Evolutionary conservation across 2,113 vertebrate genomes (phyloP).

Genomic region (Halcyon malimbica): DNA sequence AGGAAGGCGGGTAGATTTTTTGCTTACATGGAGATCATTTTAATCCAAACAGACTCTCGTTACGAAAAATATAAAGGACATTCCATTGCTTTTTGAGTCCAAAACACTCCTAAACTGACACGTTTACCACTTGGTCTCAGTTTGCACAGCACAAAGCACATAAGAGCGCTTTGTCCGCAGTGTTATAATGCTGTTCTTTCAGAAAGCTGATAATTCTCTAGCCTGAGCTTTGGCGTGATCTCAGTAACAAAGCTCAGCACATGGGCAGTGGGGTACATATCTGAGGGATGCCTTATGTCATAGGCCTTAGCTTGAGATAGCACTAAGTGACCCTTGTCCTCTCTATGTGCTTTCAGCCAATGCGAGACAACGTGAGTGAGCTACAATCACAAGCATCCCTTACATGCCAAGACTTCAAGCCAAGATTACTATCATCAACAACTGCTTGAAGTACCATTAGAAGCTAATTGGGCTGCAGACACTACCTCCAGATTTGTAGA

Average conservation of each 20-base stretch:
- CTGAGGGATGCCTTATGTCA: conserved; percentile 32
- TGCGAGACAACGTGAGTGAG: conserved; percentile 5
- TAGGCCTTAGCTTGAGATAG: conserved; percentile 39
- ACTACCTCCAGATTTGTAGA: conserved; percentile 2
- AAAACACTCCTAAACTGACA: conserved; percentile 45
- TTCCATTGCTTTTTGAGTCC: conserved; percentile 45
- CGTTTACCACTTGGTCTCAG: conserved; percentile 42
- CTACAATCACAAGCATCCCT: conserved; percentile 29
- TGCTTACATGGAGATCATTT: conserved; percentile 64
- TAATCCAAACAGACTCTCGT: conserved; percentile 60
- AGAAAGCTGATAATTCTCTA: conserved; percentile 41
- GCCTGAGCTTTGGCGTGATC: background rate
- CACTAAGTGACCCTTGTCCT: conserved; percentile 23
- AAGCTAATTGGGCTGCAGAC: conserved; percentile 32
- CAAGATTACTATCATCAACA: conserved; percentile 44
- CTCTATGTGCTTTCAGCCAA: background rate
- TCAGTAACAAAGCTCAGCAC: conserved; percentile 19
- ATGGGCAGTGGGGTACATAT: background rate
- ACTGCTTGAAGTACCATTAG: conserved; percentile 37
- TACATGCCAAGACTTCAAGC: conserved; percentile 38
- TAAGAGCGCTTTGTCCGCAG: conserved; percentile 47
- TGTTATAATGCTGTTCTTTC: conserved; percentile 51
- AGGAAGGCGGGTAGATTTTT: conserved; percentile 44
- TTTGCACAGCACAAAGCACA: conserved; percentile 59
- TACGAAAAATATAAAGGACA: conserved; percentile 58